phyloP scores from a whole-genome alignment of 2,888 invertebrate species.

The Malacosoma neustria region DNA sequence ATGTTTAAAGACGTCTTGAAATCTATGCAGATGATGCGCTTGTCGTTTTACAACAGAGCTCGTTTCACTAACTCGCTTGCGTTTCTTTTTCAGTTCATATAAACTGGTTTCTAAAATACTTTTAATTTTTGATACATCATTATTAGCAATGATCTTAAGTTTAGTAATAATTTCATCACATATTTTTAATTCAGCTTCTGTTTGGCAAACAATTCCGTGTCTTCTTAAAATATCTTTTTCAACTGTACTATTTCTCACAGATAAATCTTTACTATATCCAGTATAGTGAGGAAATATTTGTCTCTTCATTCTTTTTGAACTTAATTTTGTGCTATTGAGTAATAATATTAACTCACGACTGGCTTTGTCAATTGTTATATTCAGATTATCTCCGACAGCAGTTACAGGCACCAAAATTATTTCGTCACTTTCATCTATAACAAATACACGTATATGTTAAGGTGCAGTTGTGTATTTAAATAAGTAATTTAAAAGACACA shows the following conservation, averaged over 20 bases:
- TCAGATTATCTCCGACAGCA: constrained; percentile 28
- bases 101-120: constrained; percentile 4
- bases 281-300: constrained; percentile 7
- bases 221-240: constrained; percentile 44
- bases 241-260: constrained; percentile 30
- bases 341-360: constrained; percentile 34
- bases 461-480: too few relatives aligned
- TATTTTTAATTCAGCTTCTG: constrained; percentile 31
- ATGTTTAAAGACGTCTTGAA: constrained; percentile 6
- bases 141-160: constrained; percentile 28
- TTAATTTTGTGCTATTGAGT: constrained; percentile 25
- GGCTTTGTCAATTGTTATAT: constrained; percentile 30
- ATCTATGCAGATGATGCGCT: constrained; percentile 13
- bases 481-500: constrained; percentile 26
- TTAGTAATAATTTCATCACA: constrained; percentile 46
- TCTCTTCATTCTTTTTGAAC: constrained; percentile 30
- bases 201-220: constrained; percentile 40
- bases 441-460: too few relatives aligned
- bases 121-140: constrained; percentile 7
- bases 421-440: constrained; percentile 33
- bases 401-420: constrained; percentile 40
- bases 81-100: constrained; percentile 1
- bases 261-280: constrained; percentile 21
- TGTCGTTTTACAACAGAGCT: constrained; percentile 34
- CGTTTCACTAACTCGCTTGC: constrained; percentile 4